Evolutionary conservation across 2,888 invertebrate species (phyloP), one percentile per base, ranked within the genome.

Genomic region (Rhaphigaster nebulosa): DNA sequence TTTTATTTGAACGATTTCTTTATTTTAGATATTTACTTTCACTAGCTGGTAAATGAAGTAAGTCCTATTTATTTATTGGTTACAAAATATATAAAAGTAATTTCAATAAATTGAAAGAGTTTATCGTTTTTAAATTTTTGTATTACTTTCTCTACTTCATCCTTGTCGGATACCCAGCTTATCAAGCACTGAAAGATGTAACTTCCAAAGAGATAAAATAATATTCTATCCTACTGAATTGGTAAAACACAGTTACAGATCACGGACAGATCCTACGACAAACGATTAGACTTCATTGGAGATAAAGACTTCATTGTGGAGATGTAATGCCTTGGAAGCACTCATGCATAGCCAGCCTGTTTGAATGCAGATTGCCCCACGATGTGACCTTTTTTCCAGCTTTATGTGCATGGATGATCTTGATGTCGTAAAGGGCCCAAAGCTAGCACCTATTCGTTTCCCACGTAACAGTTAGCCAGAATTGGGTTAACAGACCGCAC

Each of bases 331-430:
- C n/a, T 84, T 84, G 84, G 84, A 50, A 84, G 45, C 45, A 50
- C 84, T 84, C 84, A 84, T 84, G 84, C 84, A 84, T 45, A 45
- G 45, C 84, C 45, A n/a, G 45, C 45, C 38, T 34, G 20, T 50
- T 84, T 84, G 84, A 84, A 84, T 84, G 45, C 84, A 84, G 84
- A 84, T 84, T 84, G n/a, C 45, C 10, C 84, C 84, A 84, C 84
- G 45, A 45, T 45, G 84, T 84, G 84, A 84, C 84, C 84, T 84
- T 84, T 84, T 84, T 84, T 84, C 80, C 84, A 84, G 84, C 45
- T 84, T 84, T 84, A 84, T 84, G 84, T 84, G 84, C 84, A 45
- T 84, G 84, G 84, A 84, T 84, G 84, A 84, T 84, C 84, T 84
- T 84, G 84, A 84, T 84, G 84, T 84, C 84, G 84, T 84, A 84